These are phyloP conservation scores for Drosophila gaucha DNA, from an alignment of 2,888 invertebrate genomes.

Conservation along the genomic window DNA sequence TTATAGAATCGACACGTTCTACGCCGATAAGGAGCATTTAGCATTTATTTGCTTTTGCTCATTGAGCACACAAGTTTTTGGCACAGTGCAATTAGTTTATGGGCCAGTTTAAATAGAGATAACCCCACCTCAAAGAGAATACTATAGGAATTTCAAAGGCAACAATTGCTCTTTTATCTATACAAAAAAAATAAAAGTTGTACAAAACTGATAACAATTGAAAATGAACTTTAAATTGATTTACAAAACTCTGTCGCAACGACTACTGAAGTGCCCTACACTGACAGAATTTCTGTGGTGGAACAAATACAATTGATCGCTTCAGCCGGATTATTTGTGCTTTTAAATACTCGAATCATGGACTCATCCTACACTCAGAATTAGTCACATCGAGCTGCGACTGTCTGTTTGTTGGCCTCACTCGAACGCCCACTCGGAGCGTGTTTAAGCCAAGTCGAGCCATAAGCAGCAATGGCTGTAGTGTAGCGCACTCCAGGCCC, in stretches of 20 bases:
- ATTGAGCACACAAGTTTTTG: constrained; percentile 26
- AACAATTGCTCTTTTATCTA: constrained; percentile 43
- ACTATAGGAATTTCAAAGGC: constrained; percentile 37
- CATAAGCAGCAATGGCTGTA: constrained; percentile 45
- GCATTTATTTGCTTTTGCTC: constrained; percentile 3
- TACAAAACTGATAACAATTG: constrained; percentile 52
- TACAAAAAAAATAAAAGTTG: constrained; percentile 14
- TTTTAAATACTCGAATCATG: constrained; percentile 4
- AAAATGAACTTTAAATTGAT: constrained; percentile 60
- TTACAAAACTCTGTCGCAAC: not conserved
- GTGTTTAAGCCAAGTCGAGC: constrained; percentile 32
- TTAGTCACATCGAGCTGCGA: not conserved
- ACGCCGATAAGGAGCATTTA: not conserved
- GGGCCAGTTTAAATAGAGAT: constrained; percentile 16
- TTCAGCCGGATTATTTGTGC: too few species aligned
- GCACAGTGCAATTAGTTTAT: constrained; percentile 27
- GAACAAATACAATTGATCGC: not conserved
- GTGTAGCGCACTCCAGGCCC: constrained; percentile 59
- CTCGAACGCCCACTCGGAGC: constrained; percentile 36
- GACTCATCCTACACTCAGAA: constrained; percentile 31
- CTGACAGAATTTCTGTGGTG: not conserved
- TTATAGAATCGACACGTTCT: constrained; percentile 11
- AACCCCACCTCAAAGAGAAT: constrained; percentile 46
- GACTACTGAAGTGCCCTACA: constrained; percentile 30
- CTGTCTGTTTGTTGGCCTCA: constrained; percentile 22